Conservation (phyloP, 2,888 invertebrate species). For the Trimorus sp. region DNA sequence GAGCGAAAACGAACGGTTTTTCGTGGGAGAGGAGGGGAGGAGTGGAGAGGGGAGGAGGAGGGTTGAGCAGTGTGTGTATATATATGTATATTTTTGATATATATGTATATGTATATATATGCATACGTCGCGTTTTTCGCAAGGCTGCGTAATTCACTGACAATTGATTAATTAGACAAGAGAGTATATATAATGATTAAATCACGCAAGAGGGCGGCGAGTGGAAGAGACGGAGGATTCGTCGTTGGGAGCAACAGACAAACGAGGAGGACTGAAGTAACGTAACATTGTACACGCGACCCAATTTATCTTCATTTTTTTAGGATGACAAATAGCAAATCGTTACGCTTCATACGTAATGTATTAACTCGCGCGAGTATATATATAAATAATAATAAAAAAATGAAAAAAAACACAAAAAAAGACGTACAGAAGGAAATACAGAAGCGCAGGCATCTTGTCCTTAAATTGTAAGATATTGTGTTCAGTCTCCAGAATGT, state of each 20-base stretch:
- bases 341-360: constrained; percentile 75
- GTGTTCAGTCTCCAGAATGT: constrained; percentile 80
- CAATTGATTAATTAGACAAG: constrained; percentile 48
- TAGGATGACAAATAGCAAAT: constrained; percentile 76
- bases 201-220: constrained; percentile 27
- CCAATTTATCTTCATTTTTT: constrained; percentile 73
- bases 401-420: constrained; percentile 57
- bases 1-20: constrained; percentile 7
- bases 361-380: constrained; percentile 70
- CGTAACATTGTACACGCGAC: constrained; percentile 71
- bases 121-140: constrained; percentile 62
- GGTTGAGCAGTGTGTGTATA: constrained; percentile 48
- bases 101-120: constrained; percentile 59
- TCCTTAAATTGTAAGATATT: constrained; percentile 80
- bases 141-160: constrained; percentile 73
- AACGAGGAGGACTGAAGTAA: constrained; percentile 75
- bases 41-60: no score
- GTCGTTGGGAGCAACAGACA: constrained; percentile 67
- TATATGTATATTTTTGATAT: constrained; percentile 49
- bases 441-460: constrained; percentile 79
- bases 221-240: constrained; percentile 35
- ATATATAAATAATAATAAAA: constrained; percentile 66
- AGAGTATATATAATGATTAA: constrained; percentile 61
- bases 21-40: no score
- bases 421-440: constrained; percentile 78